These are phyloP conservation scores for Protonibea diacanthus DNA, from an alignment of 2,797 vertebrate genomes.

Conservation along the genomic window DNA sequence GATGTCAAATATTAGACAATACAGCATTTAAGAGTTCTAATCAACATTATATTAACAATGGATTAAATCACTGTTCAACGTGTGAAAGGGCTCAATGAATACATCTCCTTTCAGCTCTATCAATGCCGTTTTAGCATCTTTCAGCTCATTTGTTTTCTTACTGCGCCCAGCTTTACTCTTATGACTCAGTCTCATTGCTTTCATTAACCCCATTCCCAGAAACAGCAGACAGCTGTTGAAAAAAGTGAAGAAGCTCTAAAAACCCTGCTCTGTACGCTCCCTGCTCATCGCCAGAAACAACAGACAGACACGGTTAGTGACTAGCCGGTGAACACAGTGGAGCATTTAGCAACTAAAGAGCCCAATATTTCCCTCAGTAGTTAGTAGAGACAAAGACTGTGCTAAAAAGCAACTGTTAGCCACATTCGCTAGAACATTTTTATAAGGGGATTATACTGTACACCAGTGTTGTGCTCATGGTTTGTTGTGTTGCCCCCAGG, in stretches of 20 bases:
- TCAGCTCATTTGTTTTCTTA: neutral
- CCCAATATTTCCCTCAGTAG: neutral
- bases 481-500: neutral
- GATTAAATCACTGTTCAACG: neutral
- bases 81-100: neutral
- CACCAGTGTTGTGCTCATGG: neutral
- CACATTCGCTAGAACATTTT: neutral
- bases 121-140: neutral
- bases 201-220: neutral
- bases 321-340: neutral
- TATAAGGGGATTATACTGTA: neutral
- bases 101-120: neutral
- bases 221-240: neutral
- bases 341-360: neutral
- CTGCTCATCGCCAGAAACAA: neutral
- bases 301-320: neutral
- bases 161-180: neutral
- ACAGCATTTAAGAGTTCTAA: neutral
- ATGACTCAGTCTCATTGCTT: neutral
- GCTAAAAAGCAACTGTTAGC: neutral
- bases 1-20: constrained; percentile 12
- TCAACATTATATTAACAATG: neutral
- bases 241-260: neutral
- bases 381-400: neutral
- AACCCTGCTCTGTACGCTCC: neutral